Evolutionary conservation across 2,797 vertebrate genomes (phyloP).

Genomic region (Chelmon rostratus): DNA sequence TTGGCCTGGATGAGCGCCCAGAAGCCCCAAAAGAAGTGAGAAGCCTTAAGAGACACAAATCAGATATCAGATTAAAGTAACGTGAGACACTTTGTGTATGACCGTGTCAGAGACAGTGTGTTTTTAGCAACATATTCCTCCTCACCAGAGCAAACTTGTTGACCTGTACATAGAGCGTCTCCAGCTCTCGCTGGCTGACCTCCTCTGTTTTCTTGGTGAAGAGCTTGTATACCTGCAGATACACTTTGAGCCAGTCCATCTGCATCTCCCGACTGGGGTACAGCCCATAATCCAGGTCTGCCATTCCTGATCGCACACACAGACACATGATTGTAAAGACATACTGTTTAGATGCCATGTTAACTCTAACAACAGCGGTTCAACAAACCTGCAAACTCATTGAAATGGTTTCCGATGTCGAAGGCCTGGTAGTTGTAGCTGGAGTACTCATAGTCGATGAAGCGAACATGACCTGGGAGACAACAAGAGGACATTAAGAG

Average conservation of each 20-base stretch:
- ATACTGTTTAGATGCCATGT: neutral
- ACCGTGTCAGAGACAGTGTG: neutral
- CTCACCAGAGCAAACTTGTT: slow-evolving; percentile 98
- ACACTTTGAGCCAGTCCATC: slow-evolving; percentile 92
- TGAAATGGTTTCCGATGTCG: slow-evolving; percentile 99
- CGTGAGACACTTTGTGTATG: neutral
- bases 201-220: slow-evolving; percentile 82
- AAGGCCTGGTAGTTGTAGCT: slow-evolving; percentile 99
- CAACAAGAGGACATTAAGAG: neutral
- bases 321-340: neutral
- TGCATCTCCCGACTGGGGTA: slow-evolving; percentile 92
- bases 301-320: slow-evolving; percentile 87
- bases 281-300: slow-evolving; percentile 90
- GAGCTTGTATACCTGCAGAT: slow-evolving; percentile 92
- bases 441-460: slow-evolving; percentile 98
- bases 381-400: slow-evolving; percentile 95
- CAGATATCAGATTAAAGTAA: slow-evolving; percentile 25
- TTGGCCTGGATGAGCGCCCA: slow-evolving; percentile 98
- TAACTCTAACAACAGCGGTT: neutral
- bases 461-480: slow-evolving; percentile 89
- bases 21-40: slow-evolving; percentile 98
- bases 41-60: slow-evolving; percentile 87
- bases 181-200: slow-evolving; percentile 89
- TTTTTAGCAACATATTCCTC: neutral
- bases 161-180: slow-evolving; percentile 94